Evolutionary conservation across 2,797 vertebrate genomes (phyloP), one percentile per base, ranked within the genome.

Genomic region (Bryconaethiops microstoma): DNA sequence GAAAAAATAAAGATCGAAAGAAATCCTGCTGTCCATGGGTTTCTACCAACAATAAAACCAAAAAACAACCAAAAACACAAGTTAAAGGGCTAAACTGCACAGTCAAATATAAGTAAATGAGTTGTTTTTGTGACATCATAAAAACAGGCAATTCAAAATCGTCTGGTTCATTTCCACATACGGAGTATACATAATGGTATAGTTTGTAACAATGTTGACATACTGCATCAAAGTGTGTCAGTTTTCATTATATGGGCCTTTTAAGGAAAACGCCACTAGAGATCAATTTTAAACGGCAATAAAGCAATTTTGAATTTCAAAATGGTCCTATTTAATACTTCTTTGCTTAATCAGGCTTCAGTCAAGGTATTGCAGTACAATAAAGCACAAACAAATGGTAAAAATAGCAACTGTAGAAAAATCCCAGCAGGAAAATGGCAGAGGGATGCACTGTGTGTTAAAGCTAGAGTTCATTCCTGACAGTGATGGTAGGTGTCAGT

Each of bases 1-100:
- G 78, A 81, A 82, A 90, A 82, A 88, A 88, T 40, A 83, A 17
- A 29, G 35, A 73, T 40, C 17, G 2, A 55, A 1, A 19, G 4
- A 35, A 3, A 35, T 35, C 4, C 35, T 35, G 35, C 4, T 40
- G 40, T 68, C 35, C 64, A 14, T 69, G 40, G 48, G 21, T 40
- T 67, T 19, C 6, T 39, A 5, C 14, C 17, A 64, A 40, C 21
- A 62, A 62, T 21, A 62, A n/a, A 62, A 62, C 10, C 12, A 62
- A 25, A 62, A 62, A 25, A 62, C n/a, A n/a, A n/a, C n/a, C n/a
- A n/a, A n/a, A n/a, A 63, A 25, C 29, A 25, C 23, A 29, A 29
- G 23, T 63, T 23, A 23, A 62, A 29, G 17, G 35, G 35, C 35
- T 35, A 35, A 35, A 35, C 35, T 35, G 35, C 35, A 35, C 35